Conservation (phyloP, 2,888 invertebrate species). For the Drosophila limbata region DNA sequence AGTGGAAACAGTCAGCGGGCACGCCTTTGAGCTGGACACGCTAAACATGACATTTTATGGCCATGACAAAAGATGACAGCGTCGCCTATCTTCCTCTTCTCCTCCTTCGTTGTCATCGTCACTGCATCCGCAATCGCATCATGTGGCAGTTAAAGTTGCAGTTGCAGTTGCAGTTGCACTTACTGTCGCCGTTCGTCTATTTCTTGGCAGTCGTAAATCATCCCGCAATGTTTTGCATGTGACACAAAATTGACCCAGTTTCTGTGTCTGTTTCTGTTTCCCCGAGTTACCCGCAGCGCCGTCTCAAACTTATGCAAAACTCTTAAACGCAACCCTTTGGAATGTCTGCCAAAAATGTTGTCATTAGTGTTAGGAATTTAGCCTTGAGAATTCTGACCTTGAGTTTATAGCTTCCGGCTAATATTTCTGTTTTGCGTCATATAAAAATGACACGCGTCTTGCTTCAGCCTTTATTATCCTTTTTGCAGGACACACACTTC, state of each 20-base stretch:
- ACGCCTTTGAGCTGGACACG: conserved; percentile 55
- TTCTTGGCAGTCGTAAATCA: conserved; percentile 70
- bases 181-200: conserved; percentile 23
- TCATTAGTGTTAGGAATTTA: neutral
- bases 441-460: conserved; percentile 46
- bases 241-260: conserved; percentile 58
- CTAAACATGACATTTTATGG: conserved; percentile 55
- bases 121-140: conserved; percentile 55
- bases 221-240: conserved; percentile 66
- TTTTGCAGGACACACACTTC: conserved; percentile 32
- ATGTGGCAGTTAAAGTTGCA: conserved; percentile 14
- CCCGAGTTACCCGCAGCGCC: conserved; percentile 45
- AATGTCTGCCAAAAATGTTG: neutral
- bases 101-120: conserved; percentile 8
- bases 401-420: conserved; percentile 3
- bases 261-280: conserved; percentile 21
- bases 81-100: conserved; percentile 36
- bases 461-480: conserved; percentile 17
- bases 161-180: conserved; percentile 32
- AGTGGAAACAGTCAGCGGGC: conserved; percentile 68
- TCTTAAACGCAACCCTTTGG: conserved; percentile 40
- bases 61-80: conserved; percentile 67
- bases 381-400: conserved; percentile 32
- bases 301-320: conserved; percentile 45
- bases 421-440: conserved; percentile 31